Percentiles rank a stretch among this genome's conserved stretches.
phyloP scores from a whole-genome alignment of 53 echinoderm and acorn worm genomes.

The Luidia sarsii region DNA sequence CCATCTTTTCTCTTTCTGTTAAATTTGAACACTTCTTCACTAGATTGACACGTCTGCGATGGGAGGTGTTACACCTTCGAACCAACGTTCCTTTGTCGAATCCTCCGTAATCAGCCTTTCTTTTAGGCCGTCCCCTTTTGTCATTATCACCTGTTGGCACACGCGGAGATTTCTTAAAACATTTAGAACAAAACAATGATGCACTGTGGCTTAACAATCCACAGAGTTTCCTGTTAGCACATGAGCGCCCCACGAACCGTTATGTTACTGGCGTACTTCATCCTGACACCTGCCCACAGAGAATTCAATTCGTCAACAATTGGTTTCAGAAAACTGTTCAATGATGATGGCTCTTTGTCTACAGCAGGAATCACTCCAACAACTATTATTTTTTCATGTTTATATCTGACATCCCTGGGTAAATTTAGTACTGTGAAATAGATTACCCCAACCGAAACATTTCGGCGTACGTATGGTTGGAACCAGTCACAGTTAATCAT shows the following conservation, averaged over 20 bases:
- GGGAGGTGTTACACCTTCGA: neutral
- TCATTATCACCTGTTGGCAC: constrained; percentile 10
- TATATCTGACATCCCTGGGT: constrained; percentile 27
- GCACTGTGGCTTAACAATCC: constrained; percentile 53
- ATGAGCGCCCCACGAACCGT: constrained; percentile 15
- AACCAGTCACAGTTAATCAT: constrained; percentile 51
- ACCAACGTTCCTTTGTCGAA: constrained; percentile 13
- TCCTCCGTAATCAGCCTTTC: constrained; percentile 46
- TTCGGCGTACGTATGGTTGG: constrained; percentile 45
- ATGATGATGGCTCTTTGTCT: constrained; percentile 25
- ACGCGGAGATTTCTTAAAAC: constrained; percentile 22
- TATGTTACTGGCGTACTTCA: neutral
- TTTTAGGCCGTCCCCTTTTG: constrained; percentile 13
- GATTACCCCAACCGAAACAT: constrained; percentile 30
- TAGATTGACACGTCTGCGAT: neutral
- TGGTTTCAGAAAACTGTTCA: constrained; percentile 33
- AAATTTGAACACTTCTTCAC: neutral
- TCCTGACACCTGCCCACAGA: constrained; percentile 11
- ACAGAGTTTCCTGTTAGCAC: constrained; percentile 43
- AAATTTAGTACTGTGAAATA: constrained; percentile 33
- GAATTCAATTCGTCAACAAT: constrained; percentile 34
- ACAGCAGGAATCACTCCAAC: constrained; percentile 43
- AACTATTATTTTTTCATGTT: constrained; percentile 30
- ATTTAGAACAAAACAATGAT: constrained; percentile 11
- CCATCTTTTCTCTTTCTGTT: constrained; percentile 2